Conservation (phyloP, 2,888 invertebrate genomes). For the Drosophila antonietae region DNA sequence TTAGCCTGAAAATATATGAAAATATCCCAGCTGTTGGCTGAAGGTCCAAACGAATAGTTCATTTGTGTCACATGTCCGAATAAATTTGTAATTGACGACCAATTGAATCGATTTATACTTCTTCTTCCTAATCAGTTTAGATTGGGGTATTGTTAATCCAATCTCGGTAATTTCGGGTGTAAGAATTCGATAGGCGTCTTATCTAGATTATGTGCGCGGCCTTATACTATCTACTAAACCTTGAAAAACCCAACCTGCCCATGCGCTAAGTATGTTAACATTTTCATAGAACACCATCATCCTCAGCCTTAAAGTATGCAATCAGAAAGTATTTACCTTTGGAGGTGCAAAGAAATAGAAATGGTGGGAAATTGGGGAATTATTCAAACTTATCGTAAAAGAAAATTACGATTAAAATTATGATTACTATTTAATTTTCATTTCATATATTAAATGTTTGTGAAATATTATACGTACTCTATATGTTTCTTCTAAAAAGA, state of each 20-base stretch:
- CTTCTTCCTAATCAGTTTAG: conserved; percentile 21
- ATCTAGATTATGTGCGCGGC: conserved; percentile 14
- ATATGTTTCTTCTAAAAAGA: too few relatives aligned
- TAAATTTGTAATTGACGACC: conserved; percentile 31
- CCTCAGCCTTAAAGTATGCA: conserved; percentile 11
- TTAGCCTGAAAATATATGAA: conserved; percentile 1
- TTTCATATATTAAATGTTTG: too few relatives aligned
- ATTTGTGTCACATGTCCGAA: conserved; percentile 47
- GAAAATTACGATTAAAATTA: too few relatives aligned
- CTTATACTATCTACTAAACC: conserved; percentile 13
- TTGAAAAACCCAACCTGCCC: background rate
- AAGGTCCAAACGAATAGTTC: background rate
- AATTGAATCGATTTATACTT: conserved; percentile 17
- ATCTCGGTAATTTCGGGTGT: conserved; percentile 12
- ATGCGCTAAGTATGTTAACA: conserved; percentile 7
- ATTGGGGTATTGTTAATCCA: conserved; percentile 12
- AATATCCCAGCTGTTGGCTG: too few relatives aligned
- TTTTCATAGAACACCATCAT: background rate
- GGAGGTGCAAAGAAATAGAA: too few relatives aligned
- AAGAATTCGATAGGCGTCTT: conserved; percentile 12
- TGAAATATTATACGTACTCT: too few relatives aligned
- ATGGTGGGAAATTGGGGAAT: too few relatives aligned
- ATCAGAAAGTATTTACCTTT: background rate
- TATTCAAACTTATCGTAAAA: too few relatives aligned
- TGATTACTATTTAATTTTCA: too few relatives aligned